Conservation (phyloP, 2,888 invertebrate genomes). For the Chydorus sphaericus region DNA sequence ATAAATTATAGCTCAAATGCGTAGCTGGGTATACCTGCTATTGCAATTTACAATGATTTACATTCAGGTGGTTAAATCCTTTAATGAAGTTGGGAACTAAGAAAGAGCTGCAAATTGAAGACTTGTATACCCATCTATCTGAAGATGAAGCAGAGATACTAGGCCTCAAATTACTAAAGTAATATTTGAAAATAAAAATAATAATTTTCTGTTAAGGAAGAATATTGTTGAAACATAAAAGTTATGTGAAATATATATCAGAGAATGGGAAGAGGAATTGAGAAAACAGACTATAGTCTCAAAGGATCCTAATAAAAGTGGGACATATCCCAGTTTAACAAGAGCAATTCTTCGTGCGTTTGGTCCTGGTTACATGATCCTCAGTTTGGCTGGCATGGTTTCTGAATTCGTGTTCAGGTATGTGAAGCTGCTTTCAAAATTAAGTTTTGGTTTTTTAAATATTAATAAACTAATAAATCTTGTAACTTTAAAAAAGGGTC, state of each 20-base stretch:
- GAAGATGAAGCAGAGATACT: conserved; percentile 22
- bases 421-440: no score
- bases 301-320: no score
- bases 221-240: no score
- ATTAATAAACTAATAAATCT: no score
- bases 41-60: neutral
- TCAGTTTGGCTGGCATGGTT: neutral
- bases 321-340: neutral
- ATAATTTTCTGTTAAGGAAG: no score
- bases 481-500: conserved; percentile 34
- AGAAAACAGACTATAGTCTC: neutral
- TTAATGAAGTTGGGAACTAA: conserved; percentile 23
- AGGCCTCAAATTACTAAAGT: conserved; percentile 23
- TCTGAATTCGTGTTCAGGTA: neutral
- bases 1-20: no score
- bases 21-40: no score
- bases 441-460: no score
- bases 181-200: no score
- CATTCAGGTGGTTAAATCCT: conserved; percentile 31
- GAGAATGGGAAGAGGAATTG: neutral
- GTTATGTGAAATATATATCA: no score
- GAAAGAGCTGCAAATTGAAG: conserved; percentile 22
- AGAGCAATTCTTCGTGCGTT: neutral
- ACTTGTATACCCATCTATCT: conserved; percentile 22
- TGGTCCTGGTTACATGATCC: neutral